Percentiles rank a stretch among this genome's conserved stretches.
Conservation (phyloP, 1,140 invertebrate species). For the Colletes latitarsis region DNA sequence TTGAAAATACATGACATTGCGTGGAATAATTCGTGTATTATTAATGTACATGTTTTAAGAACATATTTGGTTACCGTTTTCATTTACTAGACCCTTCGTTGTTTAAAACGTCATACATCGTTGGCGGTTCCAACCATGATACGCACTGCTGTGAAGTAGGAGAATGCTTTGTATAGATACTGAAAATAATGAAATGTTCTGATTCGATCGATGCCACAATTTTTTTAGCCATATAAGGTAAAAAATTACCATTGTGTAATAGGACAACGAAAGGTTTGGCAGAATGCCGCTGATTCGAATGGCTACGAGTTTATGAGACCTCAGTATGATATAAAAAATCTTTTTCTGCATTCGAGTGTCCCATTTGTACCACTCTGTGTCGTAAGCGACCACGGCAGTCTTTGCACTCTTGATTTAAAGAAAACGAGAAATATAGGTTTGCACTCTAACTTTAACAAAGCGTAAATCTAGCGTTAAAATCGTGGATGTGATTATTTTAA, state of each 20-base stretch:
- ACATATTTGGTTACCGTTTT: background rate
- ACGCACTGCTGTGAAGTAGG: background rate
- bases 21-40: no score
- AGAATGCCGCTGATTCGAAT: background rate
- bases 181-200: background rate
- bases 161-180: background rate
- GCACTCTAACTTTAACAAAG: background rate
- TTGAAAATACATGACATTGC: no score
- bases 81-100: background rate
- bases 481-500: no score
- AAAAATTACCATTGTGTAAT: background rate
- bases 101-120: background rate
- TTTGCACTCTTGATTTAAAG: background rate
- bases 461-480: background rate
- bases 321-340: background rate
- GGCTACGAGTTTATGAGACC: background rate
- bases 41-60: no score
- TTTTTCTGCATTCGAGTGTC: background rate
- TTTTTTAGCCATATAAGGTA: no score
- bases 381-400: background rate
- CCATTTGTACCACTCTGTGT: background rate
- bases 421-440: background rate
- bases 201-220: no score
- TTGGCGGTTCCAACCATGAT: background rate
- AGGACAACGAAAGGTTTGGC: background rate